Base-by-base conservation (phyloP, 35 echinoderm and acorn worm species). In the Chiridota heheva region DNA sequence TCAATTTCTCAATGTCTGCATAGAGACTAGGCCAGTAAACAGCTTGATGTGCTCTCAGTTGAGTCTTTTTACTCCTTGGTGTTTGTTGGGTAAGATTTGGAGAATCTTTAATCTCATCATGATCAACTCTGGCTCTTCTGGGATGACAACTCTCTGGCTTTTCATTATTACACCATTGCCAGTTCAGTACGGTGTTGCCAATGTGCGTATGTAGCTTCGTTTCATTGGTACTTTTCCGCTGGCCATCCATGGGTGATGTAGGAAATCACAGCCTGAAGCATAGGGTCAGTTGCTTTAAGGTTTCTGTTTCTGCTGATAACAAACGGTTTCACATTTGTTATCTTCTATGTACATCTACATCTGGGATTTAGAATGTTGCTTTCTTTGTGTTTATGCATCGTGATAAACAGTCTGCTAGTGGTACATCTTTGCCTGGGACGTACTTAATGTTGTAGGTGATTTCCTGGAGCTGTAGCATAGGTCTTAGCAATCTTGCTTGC, bases 121-220 rank as follows among this genome's bases (percentile, higher is more conserved):
- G n/a, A n/a, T n/a, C n/a, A n/a, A n/a, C n/a, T n/a, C n/a, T n/a
- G n/a, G n/a, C 20, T 34, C 18, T 44, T 34, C 38, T 36, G 61
- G 59, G 3, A 82, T 82, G 22, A 82, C 46, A 29, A 64, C 44
- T 33, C 70, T 70, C 5, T 20, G 53, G 7, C 70, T 45, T 68
- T 82, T 82, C n/a, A 82, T 20, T 68, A 82, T 45, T n/a, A 83
- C 26, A 38, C 81, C 81, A 72, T 83, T 46, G 80, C 65, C 51
- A 70, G 41, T 46, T 83, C 63, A 15, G 35, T 30, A 16, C 42
- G 41, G 63, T 70, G 63, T 37, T 83, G 37, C 80, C 62, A 69
- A 41, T 65, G 66, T 13, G 49, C 75, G 49, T 78, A 55, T 20
- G 48, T 34, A 32, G 42, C 36, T 58, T 78, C 75, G 18, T 42